phyloP scores from a whole-genome alignment of 2,888 invertebrate species.

The Sarcophaga rosellei region DNA sequence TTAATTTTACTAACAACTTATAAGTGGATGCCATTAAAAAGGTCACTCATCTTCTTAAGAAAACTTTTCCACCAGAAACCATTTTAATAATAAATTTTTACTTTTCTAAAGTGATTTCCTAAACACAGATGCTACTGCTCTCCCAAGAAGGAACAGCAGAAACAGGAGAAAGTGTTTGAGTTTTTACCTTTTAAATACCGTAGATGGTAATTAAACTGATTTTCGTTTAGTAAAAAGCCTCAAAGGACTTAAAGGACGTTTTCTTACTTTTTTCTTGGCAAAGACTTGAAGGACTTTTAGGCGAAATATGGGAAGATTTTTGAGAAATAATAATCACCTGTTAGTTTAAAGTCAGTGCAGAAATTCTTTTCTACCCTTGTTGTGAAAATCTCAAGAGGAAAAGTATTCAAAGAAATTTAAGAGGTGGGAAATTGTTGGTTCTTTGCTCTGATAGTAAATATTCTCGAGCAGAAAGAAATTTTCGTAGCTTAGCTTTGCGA shows the following conservation, averaged over 20 bases:
- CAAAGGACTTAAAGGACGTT: slow-evolving; percentile 50
- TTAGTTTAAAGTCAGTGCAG: too few relatives aligned
- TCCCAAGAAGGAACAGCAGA: too few relatives aligned
- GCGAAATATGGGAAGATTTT: not conserved
- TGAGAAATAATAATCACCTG: not conserved
- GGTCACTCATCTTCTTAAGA: slow-evolving; percentile 25
- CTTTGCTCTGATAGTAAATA: too few relatives aligned
- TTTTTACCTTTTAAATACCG: slow-evolving; percentile 17
- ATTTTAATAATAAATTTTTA: slow-evolving; percentile 62
- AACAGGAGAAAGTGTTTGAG: too few relatives aligned
- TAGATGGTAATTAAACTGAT: slow-evolving; percentile 67
- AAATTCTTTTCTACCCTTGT: too few relatives aligned
- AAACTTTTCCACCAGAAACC: slow-evolving; percentile 39
- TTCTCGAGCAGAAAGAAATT: too few relatives aligned
- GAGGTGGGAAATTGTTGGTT: too few relatives aligned
- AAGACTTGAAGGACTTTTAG: not conserved
- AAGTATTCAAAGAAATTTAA: too few relatives aligned
- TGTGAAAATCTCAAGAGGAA: too few relatives aligned
- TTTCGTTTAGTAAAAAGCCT: slow-evolving; percentile 54
- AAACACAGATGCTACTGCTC: slow-evolving; percentile 46
- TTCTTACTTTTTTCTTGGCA: not conserved
- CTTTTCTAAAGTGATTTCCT: slow-evolving; percentile 30
- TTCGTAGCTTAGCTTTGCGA: too few relatives aligned
- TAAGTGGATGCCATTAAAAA: slow-evolving; percentile 40
- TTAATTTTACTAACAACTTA: slow-evolving; percentile 46